Conservation (phyloP, 1,140 invertebrate species). For the Harpegnathos saltator region DNA sequence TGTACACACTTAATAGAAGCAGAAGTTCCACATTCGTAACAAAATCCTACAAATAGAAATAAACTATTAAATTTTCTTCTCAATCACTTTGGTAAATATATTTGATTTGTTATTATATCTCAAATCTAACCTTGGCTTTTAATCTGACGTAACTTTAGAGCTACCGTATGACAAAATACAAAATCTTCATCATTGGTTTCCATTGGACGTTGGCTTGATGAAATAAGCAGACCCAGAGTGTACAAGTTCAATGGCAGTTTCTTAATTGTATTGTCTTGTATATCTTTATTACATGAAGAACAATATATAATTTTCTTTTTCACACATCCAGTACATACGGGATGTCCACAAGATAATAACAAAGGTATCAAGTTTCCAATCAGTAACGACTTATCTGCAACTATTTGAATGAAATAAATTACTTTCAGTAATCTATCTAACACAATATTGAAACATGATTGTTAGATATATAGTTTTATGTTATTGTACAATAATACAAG, state of each 20-base stretch:
- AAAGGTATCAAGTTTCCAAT: conserved; percentile 73
- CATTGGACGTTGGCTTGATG: conserved; percentile 37
- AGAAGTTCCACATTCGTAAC: conserved; percentile 75
- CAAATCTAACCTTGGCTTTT: conserved; percentile 63
- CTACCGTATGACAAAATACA: conserved; percentile 63
- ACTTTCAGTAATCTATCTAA: conserved; percentile 1
- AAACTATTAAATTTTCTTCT: conserved; percentile 39
- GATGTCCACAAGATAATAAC: conserved; percentile 83
- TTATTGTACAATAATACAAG: neutral
- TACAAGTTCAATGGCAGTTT: conserved; percentile 56
- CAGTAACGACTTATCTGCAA: conserved; percentile 34
- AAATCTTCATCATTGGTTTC: conserved; percentile 70
- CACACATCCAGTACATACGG: conserved; percentile 80
- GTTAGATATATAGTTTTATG: neutral
- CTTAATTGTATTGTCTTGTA: neutral
- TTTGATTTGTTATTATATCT: neutral
- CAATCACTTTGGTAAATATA: conserved; percentile 4
- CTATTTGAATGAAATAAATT: neutral
- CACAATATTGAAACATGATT: too few species aligned
- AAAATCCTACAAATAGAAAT: conserved; percentile 72
- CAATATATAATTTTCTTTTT: conserved; percentile 58
- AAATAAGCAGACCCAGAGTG: conserved; percentile 45
- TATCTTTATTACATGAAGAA: conserved; percentile 45
- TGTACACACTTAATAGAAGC: conserved; percentile 71
- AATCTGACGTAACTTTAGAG: conserved; percentile 52